Conservation (phyloP, 2,113 vertebrate genomes). For the Erinaceus europaeus region DNA sequence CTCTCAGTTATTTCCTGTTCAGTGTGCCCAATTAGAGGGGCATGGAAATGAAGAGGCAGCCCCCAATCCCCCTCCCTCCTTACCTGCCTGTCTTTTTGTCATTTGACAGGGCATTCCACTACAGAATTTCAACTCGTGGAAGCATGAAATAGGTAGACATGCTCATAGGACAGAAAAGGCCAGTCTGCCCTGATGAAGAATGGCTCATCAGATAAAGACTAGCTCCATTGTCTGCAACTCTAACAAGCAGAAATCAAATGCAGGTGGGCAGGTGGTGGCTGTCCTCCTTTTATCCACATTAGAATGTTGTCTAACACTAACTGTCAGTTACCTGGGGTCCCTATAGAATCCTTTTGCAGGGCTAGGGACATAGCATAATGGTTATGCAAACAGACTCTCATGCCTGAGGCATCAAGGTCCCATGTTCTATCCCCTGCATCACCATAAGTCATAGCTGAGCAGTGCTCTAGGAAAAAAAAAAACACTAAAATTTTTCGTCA, state of each 20-base stretch:
- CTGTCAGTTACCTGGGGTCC: no score
- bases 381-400: no score
- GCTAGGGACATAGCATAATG: no score
- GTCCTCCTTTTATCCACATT: no score
- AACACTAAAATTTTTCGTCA: no score
- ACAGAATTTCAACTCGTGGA: background rate
- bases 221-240: background rate
- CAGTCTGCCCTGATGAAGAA: background rate
- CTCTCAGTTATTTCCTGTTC: background rate
- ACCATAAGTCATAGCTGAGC: no score
- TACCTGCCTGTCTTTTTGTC: background rate
- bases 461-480: no score
- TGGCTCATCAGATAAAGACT: background rate
- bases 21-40: background rate
- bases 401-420: no score
- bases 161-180: background rate
- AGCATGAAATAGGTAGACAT: background rate
- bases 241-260: background rate
- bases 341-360: no score
- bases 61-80: background rate
- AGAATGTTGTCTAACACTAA: no score
- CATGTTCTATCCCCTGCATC: no score
- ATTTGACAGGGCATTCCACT: background rate
- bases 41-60: background rate
- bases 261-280: no score